phyloP scores from a whole-genome alignment of 2,888 invertebrate genomes.

The Ophion obscuratus region DNA sequence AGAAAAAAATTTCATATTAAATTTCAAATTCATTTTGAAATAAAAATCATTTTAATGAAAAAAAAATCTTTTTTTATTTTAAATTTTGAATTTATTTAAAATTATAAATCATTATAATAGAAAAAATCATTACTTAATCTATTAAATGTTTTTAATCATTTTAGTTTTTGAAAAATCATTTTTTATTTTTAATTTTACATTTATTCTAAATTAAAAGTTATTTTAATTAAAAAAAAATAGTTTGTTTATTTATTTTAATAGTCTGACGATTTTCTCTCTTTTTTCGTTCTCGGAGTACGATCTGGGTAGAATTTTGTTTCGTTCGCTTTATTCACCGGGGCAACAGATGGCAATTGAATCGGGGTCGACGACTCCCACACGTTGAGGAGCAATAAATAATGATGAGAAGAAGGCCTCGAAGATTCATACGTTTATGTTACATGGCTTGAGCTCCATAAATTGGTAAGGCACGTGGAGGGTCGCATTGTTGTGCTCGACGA shows the following conservation, averaged over 20 bases:
- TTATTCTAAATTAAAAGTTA: not conserved
- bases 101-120: no score
- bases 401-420: conserved; percentile 37
- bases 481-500: conserved; percentile 92
- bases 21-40: no score
- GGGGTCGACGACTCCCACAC: conserved; percentile 60
- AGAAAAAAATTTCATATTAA: no score
- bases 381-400: conserved; percentile 42
- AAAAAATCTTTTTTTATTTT: no score
- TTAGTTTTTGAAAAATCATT: no score
- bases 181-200: not conserved
- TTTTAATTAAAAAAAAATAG: not conserved
- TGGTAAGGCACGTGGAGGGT: conserved; percentile 93
- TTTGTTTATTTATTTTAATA: not conserved
- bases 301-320: not conserved
- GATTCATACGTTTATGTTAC: conserved; percentile 82
- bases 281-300: conserved; percentile 9
- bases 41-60: no score
- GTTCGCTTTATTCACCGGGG: conserved; percentile 7
- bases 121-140: no score
- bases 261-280: not conserved
- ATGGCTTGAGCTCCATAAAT: conserved; percentile 90
- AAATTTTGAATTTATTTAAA: no score
- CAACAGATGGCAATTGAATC: conserved; percentile 78
- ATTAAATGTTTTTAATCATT: no score